phyloP scores from a whole-genome alignment of 2,113 vertebrate genomes.

The Larimichthys crocea region DNA sequence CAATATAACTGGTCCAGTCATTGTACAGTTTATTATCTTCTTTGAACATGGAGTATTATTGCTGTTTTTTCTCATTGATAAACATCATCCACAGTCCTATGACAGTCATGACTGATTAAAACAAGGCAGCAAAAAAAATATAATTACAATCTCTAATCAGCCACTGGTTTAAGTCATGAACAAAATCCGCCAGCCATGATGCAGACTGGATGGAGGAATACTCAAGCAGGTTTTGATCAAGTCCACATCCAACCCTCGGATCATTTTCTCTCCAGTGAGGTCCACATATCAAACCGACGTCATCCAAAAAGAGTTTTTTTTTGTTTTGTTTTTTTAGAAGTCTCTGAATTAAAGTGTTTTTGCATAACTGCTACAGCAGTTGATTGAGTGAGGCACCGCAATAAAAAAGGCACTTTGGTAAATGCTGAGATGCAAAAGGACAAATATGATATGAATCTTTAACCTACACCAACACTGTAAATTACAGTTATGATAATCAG shows the following conservation, averaged over 20 bases:
- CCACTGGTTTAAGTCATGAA: background rate
- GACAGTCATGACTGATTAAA: slow-evolving; percentile 27
- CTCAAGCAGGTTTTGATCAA: slow-evolving; percentile 15
- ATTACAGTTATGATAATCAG: slow-evolving; percentile 23
- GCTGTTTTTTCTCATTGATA: slow-evolving; percentile 33
- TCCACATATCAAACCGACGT: slow-evolving; percentile 32
- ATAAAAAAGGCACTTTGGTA: slow-evolving; percentile 76
- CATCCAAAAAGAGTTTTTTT: slow-evolving; percentile 3
- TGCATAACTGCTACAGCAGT: slow-evolving; percentile 67
- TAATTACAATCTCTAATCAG: slow-evolving; percentile 13
- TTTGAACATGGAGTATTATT: slow-evolving; percentile 49
- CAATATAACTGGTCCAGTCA: slow-evolving; percentile 6
- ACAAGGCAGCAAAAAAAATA: slow-evolving; percentile 55
- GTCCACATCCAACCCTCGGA: background rate
- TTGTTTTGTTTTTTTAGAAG: background rate
- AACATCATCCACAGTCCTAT: slow-evolving; percentile 23
- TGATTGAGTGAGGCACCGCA: slow-evolving; percentile 58
- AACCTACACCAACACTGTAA: slow-evolving; percentile 19
- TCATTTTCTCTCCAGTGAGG: slow-evolving; percentile 8
- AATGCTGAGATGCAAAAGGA: slow-evolving; percentile 58
- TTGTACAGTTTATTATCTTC: slow-evolving; percentile 57
- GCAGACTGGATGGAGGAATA: slow-evolving; percentile 5
- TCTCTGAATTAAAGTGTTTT: slow-evolving; percentile 42
- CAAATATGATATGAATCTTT: slow-evolving; percentile 19
- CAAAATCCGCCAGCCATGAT: background rate